Percentiles rank a stretch among this genome's conserved stretches.
Evolutionary conservation across 2,888 invertebrate genomes (phyloP).

Genomic region (Hirtodrosophila cameraria): DNA sequence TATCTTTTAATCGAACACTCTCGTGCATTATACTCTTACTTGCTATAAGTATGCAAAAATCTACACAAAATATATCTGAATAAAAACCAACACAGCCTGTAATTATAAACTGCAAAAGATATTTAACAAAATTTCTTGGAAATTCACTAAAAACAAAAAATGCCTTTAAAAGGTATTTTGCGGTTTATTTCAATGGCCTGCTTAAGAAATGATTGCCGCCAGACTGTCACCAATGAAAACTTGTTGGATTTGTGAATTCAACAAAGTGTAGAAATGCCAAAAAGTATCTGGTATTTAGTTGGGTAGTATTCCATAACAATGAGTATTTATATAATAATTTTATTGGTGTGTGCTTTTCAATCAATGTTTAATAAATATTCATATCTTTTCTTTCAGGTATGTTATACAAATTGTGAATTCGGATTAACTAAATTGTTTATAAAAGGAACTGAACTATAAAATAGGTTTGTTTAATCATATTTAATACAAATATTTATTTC

Average conservation of each 20-base stretch:
- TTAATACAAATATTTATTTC: no score
- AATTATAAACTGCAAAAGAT: constrained; percentile 65
- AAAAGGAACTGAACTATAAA: no score
- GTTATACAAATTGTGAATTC: constrained; percentile 1
- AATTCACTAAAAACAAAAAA: constrained; percentile 37
- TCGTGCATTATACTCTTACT: not conserved
- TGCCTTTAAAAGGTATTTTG: constrained; percentile 62
- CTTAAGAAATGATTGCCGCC: constrained; percentile 32
- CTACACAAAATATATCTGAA: constrained; percentile 19
- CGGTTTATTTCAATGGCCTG: constrained; percentile 46
- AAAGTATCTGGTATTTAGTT: not conserved
- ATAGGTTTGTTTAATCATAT: no score
- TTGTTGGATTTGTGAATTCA: not conserved
- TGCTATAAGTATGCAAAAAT: constrained; percentile 52
- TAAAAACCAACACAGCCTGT: constrained; percentile 48
- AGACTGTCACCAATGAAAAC: constrained; percentile 50
- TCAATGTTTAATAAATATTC: not conserved
- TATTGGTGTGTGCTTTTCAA: not conserved
- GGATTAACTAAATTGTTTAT: not conserved
- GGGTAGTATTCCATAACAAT: not conserved
- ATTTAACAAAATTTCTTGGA: constrained; percentile 63
- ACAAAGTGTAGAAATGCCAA: not conserved
- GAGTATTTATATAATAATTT: not conserved
- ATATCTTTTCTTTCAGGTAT: constrained; percentile 52
- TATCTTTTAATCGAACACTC: no score